Evolutionary conservation across 1,140 invertebrate genomes (phyloP), one percentile per base, ranked within the genome.

Genomic region (Andrena cerasifolii): DNA sequence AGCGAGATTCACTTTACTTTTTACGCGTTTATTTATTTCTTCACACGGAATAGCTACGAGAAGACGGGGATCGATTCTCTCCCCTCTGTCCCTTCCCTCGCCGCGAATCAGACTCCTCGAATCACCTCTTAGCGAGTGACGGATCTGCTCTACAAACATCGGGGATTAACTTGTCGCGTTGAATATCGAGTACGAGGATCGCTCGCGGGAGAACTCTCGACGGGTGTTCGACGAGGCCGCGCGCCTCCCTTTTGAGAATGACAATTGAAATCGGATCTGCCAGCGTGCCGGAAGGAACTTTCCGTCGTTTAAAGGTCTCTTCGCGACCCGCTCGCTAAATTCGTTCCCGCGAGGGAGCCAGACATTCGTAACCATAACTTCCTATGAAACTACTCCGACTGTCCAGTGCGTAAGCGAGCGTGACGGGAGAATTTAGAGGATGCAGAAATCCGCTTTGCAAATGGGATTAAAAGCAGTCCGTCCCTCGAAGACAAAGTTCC

Each of bases 391-490:
- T 77, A 70, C 31, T 58, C 16, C 5, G 7, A 21, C 14, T 36
- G 4, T 18, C 24, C n/a, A 8, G 10, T 51, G 26, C 45, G 26
- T 51, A 56, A 58, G 47, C 40, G 53, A 31, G 51, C 36, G 53
- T 21, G 45, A 28, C 49, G 75, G 12, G 63, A 16, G 47, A 82
- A 78, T 82, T 78, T 82, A 36, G 61, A n/a, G 58, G 53, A n/a
- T 49, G 47, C 18, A 21, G 24, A 81, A 72, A 82, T 82, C 31
- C n/a, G 58, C 51, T 72, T 78, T 67, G 61, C 26, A 66, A 82
- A 83, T 59, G 66, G 62, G 66, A 83, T 83, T 82, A 82, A 72
- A 66, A 62, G 66, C 79, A 68, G 53, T 82, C 72, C 40, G 70
- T 54, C 18, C 70, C 12, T 65, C 58, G 53, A 71, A 65, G 51